Conservation (phyloP, 35 echinoderm and acorn worm species). For the Ophiothrix spiculata region DNA sequence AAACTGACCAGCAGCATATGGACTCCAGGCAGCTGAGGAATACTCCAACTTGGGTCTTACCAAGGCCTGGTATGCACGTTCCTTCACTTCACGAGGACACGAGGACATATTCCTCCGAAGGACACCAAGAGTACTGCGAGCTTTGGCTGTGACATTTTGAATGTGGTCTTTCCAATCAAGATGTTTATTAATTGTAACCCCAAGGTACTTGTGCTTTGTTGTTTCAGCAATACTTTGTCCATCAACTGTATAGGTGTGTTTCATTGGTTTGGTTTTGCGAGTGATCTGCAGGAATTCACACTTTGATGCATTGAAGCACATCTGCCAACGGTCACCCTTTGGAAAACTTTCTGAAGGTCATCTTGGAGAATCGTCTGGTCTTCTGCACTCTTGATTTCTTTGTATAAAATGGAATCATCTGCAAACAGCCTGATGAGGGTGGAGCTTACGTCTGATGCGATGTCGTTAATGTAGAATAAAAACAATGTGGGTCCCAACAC, state of each 20-base stretch:
- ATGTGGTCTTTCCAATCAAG: too few species aligned
- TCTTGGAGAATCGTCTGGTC: conserved; percentile 21
- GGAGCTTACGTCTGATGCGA: background rate
- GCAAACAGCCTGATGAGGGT: conserved; percentile 13
- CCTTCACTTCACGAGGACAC: too few species aligned
- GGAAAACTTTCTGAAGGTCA: conserved; percentile 25
- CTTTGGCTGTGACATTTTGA: too few species aligned
- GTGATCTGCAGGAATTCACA: conserved; percentile 22
- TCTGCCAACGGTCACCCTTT: conserved; percentile 41
- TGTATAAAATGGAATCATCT: conserved; percentile 4
- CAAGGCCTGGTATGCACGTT: too few species aligned
- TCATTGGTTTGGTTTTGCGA: conserved; percentile 19
- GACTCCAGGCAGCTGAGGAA: too few species aligned
- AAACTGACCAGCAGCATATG: background rate
- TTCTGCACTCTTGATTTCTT: conserved; percentile 14
- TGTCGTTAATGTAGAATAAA: conserved; percentile 7
- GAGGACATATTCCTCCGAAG: too few species aligned
- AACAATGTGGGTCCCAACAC: conserved; percentile 21
- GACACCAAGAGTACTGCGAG: too few species aligned
- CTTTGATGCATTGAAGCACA: conserved; percentile 50
- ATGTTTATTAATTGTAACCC: background rate
- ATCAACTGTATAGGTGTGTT: too few species aligned
- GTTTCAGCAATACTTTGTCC: too few species aligned
- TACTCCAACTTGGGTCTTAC: too few species aligned
- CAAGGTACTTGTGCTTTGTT: background rate